These are phyloP conservation scores for Apteryx owenii DNA, from an alignment of 2,113 vertebrate genomes.

Conservation along the genomic window DNA sequence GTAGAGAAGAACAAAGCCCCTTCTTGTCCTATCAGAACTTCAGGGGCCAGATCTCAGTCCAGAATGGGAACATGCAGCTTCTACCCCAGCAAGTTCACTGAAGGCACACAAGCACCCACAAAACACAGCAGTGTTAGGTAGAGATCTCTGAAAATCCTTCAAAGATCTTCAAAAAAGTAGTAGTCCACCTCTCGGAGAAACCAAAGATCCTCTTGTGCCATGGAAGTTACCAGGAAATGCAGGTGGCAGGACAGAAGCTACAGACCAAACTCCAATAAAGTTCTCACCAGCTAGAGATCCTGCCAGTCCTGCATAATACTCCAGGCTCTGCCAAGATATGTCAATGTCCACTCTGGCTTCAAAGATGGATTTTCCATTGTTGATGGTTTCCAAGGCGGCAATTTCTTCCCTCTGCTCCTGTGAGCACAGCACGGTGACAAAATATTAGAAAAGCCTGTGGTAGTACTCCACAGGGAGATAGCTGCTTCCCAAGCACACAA, in stretches of 20 bases:
- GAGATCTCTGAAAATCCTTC: background rate
- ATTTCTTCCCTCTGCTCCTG: conserved; percentile 91
- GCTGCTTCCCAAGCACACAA: fast-evolving
- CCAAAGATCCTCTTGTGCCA: background rate
- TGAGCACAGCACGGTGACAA: background rate
- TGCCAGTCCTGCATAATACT: conserved; percentile 93
- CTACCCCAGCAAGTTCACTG: background rate
- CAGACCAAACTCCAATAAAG: background rate
- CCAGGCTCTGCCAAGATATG: conserved; percentile 87
- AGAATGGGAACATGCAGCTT: background rate
- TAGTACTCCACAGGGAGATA: background rate
- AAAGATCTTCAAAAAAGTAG: background rate
- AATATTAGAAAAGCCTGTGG: background rate
- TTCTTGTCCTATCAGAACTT: background rate
- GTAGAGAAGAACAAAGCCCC: background rate
- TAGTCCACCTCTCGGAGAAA: background rate
- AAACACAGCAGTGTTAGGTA: fast-evolving
- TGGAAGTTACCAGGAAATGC: background rate
- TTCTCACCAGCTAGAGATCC: conserved; percentile 87
- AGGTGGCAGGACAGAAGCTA: background rate
- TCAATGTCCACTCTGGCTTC: conserved; percentile 90
- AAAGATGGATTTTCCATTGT: conserved; percentile 93
- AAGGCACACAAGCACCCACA: background rate
- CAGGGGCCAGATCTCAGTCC: background rate
- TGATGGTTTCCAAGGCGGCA: conserved; percentile 90